Evolutionary conservation across 2,113 vertebrate genomes (phyloP).

Genomic region (Hoplias malabaricus): DNA sequence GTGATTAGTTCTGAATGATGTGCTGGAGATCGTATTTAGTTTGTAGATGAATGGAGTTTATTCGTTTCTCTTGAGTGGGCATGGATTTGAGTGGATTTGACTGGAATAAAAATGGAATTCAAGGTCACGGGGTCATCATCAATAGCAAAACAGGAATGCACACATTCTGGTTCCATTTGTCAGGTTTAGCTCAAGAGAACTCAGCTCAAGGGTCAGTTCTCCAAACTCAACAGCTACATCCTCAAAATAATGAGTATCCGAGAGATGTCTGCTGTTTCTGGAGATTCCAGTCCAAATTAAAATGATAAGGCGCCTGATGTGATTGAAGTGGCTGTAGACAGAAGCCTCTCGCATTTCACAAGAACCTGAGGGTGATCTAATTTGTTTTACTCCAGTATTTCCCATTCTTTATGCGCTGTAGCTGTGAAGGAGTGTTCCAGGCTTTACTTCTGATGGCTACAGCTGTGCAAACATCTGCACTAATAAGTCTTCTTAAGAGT

Average conservation of each 20-base stretch:
- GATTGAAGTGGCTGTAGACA: conserved; percentile 11
- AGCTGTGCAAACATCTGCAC: conserved; percentile 74
- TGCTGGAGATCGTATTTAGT: background rate
- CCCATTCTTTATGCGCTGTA: conserved; percentile 49
- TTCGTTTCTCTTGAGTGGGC: background rate
- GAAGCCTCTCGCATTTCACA: conserved; percentile 32
- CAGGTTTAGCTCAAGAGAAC: background rate
- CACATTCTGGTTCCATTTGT: background rate
- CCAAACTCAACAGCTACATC: background rate
- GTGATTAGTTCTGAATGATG: background rate
- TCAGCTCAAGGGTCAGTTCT: background rate
- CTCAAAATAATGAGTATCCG: background rate
- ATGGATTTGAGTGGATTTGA: background rate
- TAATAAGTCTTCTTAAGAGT: conserved; percentile 58
- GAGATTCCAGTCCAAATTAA: background rate
- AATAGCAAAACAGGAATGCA: background rate
- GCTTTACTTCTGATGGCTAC: conserved; percentile 54
- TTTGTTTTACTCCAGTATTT: conserved; percentile 43
- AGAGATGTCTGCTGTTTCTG: background rate
- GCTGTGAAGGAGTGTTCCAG: conserved; percentile 52
- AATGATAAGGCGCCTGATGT: background rate
- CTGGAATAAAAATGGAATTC: background rate
- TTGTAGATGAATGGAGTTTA: background rate
- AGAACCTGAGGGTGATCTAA: conserved; percentile 42
- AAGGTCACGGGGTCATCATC: background rate